These are phyloP conservation scores for Aleiodes sp. DNA, from an alignment of 1,140 invertebrate genomes.

Conservation along the genomic window DNA sequence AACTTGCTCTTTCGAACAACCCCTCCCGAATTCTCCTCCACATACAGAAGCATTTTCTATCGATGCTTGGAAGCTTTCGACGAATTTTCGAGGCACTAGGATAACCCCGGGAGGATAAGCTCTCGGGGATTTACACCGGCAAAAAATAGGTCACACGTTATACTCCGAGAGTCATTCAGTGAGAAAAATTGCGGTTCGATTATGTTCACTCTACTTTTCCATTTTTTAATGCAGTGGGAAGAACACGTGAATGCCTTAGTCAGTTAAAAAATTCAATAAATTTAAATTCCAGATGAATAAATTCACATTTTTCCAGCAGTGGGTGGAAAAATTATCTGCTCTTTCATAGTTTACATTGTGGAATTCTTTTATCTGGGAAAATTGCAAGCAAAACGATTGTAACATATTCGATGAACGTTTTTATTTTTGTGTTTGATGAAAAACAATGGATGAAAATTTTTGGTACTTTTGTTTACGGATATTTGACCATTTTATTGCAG, in stretches of 20 bases:
- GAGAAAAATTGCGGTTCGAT: slow-evolving; percentile 13
- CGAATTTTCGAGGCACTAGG: slow-evolving; percentile 23
- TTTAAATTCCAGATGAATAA: neutral
- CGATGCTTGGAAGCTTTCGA: slow-evolving; percentile 4
- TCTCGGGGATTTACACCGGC: slow-evolving; percentile 21
- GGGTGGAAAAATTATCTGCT: neutral
- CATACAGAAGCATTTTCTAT: neutral
- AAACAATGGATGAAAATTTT: no score
- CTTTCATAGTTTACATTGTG: neutral
- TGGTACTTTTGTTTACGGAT: no score
- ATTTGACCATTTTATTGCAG: no score
- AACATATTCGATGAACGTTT: no score
- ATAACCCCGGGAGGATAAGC: neutral
- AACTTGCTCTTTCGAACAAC: neutral
- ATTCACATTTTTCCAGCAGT: neutral
- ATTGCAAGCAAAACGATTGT: no score
- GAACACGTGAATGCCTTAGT: neutral
- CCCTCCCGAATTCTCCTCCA: neutral
- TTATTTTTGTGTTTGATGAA: no score
- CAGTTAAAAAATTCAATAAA: neutral
- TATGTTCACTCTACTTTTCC: no score
- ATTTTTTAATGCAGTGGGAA: neutral
- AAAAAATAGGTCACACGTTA: slow-evolving; percentile 32
- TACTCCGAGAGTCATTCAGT: neutral
- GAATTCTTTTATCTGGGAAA: neutral